Base-by-base conservation (phyloP, 2,113 vertebrate genomes). In the Brienomyrus brachyistius region DNA sequence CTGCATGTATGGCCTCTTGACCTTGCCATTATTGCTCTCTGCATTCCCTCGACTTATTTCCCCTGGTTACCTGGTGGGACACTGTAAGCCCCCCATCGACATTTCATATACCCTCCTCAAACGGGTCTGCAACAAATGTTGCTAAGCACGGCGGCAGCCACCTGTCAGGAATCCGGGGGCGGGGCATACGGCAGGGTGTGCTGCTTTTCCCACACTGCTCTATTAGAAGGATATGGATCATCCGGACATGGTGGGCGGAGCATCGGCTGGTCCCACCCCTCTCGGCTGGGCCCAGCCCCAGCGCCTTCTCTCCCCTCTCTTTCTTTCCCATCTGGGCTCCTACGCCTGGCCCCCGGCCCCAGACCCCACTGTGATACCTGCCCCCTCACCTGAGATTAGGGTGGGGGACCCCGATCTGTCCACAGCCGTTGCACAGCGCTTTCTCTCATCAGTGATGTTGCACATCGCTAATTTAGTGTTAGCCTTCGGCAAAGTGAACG, bases 171-270 rank as follows among this genome's bases (percentile, higher is more conserved):
- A 97, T 97, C 91, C 48, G 4, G 88, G 91, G 92, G 94, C 95
- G 93, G 90, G 92, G 93, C 94, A 94, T 92, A 93, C 94, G 94
- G 94, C 95, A 92, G 94, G 96, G 95, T 91, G 94, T 91, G 90
- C 95, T 94, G 93, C 94, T 88, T 97, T 97, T 97, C 97, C 97
- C 97, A 97, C 97, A 97, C 94, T 97, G 95, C 90, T 96, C 94
- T 96, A 95, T 96, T 95, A 96, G 96, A 96, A 96, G 96, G 96
- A 97, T 96, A 96, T 96, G 96, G 96, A 96, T 97, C 96, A 96
- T 96, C 95, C 95, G 95, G 91, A 91, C 66, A 77, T 15, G 89
- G 51, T 89, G 35, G 89, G 80, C 15, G 48, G 59, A 85, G 91
- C 59, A 89, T 90, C 27, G 66, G 85, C 40, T 59, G 77, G 59